Percentiles rank a stretch among this genome's conserved stretches.
These are phyloP conservation scores for Lepilemur ruficaudatus DNA, from an alignment of 2,797 vertebrate species.

Conservation along the genomic window DNA sequence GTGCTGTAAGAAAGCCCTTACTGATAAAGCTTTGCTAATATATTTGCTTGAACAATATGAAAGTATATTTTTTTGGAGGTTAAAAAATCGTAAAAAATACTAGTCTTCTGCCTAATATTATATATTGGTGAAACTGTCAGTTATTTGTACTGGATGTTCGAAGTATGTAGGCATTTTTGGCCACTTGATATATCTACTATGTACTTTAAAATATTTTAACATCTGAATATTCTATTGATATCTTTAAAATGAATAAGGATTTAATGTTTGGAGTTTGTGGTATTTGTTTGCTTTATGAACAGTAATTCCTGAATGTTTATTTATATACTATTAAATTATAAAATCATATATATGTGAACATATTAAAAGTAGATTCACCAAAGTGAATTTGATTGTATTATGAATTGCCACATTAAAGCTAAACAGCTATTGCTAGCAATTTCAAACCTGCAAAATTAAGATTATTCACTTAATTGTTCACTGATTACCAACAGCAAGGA, in stretches of 20 bases:
- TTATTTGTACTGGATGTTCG: background rate
- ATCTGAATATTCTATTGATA: background rate
- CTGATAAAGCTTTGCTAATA: background rate
- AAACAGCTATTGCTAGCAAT: background rate
- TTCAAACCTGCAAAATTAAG: background rate
- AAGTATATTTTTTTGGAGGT: background rate
- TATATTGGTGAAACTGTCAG: background rate
- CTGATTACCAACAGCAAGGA: background rate
- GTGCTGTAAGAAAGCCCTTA: background rate
- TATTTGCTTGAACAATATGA: background rate
- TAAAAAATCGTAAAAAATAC: background rate
- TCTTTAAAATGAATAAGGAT: background rate
- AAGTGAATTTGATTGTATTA: background rate
- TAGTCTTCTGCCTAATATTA: background rate
- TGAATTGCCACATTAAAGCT: background rate
- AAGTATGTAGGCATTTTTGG: background rate
- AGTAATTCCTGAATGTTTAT: background rate
- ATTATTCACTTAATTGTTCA: background rate
- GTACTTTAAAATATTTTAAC: background rate
- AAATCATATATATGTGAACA: background rate
- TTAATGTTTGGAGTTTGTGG: background rate
- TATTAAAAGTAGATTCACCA: background rate
- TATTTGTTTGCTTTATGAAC: background rate
- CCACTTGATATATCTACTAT: background rate
- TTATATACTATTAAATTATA: background rate